Conservation (phyloP, 2,797 vertebrate species). For the Silurus lanzhouensis region DNA sequence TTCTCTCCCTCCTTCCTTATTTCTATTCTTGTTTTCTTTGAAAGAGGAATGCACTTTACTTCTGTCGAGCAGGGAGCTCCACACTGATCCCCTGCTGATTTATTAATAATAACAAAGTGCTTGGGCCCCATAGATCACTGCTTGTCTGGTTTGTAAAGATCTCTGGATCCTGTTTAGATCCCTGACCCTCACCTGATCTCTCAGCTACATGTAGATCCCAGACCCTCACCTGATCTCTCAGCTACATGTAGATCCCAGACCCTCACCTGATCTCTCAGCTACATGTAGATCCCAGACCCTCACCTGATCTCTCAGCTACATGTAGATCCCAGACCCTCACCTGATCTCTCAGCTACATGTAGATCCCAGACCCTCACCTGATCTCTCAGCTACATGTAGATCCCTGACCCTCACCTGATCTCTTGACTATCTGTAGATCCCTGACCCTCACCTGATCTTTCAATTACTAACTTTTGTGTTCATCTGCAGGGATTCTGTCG, state of each 20-base stretch:
- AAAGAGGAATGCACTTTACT: not conserved
- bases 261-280: too few species aligned
- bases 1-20: not conserved
- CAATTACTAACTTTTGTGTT: not conserved
- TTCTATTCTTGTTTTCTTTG: not conserved
- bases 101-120: not conserved
- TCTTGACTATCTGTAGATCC: not conserved
- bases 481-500: slow-evolving; percentile 89
- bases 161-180: not conserved
- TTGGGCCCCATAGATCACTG: not conserved
- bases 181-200: too few species aligned
- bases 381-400: not conserved
- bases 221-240: too few species aligned
- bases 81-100: not conserved
- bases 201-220: too few species aligned
- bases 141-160: not conserved
- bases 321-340: too few species aligned
- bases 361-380: not conserved
- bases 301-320: too few species aligned
- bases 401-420: not conserved
- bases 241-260: too few species aligned
- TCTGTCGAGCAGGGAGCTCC: not conserved
- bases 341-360: not conserved
- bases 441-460: not conserved
- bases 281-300: too few species aligned